Evolutionary conservation across 2,113 vertebrate species (phyloP), one percentile per base, ranked within the genome.

Genomic region (Platichthys stellatus): DNA sequence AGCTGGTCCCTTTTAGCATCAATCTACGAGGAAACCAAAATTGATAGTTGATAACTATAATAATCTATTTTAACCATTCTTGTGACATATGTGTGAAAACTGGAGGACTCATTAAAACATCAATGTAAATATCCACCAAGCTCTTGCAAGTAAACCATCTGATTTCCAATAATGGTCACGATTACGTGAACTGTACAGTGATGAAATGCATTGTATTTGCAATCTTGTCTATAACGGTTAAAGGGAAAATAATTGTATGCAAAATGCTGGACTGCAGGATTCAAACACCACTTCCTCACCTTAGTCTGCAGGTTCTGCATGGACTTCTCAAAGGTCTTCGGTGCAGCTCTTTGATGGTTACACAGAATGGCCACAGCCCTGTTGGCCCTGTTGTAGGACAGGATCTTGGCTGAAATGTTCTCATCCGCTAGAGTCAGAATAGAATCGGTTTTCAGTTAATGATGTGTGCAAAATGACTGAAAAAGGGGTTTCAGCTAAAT

Each of bases 331-430:
- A 98, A 99, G 18, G 98, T 98, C 94, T 99, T 99, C 6, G 98
- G 98, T 24, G 97, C 96, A 69, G 98, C 97, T 89, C 98, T 96
- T 94, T 99, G 98, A 93, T 99, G 98, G 96, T 99, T 99, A 93
- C 98, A 99, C 85, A 99, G 93, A 83, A 99, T 98, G 77, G 98
- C 98, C 89, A 99, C 98, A 61, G 97, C 98, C 91, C 98, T 93
- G 94, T 99, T 99, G 91, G 98, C 98, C 92, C 97, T 96, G 88
- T 99, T 99, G 72, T 99, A 99, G 84, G 97, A 99, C 31, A 99
- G 93, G 92, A 99, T 98, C 94, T 99, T 99, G 13, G 97, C 97
- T 70, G 97, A 94, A 90, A 98, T 84, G 75, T 98, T 98, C 21
- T 99, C 98, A 2, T 98, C 97, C 51, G 92, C 98, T 99, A 56